Evolutionary conservation across 2,888 invertebrate genomes (phyloP), one percentile per base, ranked within the genome.

Genomic region (Eurois occulta): DNA sequence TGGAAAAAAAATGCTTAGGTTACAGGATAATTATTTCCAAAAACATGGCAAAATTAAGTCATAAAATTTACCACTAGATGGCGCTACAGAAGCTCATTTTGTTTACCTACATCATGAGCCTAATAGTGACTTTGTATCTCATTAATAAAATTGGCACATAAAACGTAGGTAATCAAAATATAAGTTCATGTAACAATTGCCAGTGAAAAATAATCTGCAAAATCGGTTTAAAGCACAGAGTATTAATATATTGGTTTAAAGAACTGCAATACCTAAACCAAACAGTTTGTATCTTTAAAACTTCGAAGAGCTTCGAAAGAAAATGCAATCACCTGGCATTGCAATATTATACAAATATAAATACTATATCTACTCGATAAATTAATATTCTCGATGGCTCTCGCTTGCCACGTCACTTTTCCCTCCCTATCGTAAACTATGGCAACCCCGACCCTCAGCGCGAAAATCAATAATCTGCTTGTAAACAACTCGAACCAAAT

Each of bases 401-500:
- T 28, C 70, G 55, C 72, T 28, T 80, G 88, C 75, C 85, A 89
- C 86, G 75, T 78, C 80, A 86, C 65, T 60, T 77, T 65, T 75
- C 41, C 73, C 72, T 78, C 85, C 80, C 82, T 78, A 64, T 72
- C 65, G 58, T 13, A 10, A 72, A 71, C 73, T 60, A 83, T 87
- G 85, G 89, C 87, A 86, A 80, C 91, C 77, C 87, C 79, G 86
- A 10, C 62, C 64, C 28, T 79, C 75, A 75, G 87, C 87, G 87
- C 85, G 91, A 95, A 95, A 95, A 96, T 96, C 95, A 94, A 96
- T 96, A 95, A 89, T 84, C 85, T 90, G 95, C 95, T 96, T 96
- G 96, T 96, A 96, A 96, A 96, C 96, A 96, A 95, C 92, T 91
- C 87, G 89, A 91, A 79, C 87, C 89, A 88, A 91, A 94, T 94